phyloP scores from a whole-genome alignment of 1,140 invertebrate species.

The Danaus plexippus region DNA sequence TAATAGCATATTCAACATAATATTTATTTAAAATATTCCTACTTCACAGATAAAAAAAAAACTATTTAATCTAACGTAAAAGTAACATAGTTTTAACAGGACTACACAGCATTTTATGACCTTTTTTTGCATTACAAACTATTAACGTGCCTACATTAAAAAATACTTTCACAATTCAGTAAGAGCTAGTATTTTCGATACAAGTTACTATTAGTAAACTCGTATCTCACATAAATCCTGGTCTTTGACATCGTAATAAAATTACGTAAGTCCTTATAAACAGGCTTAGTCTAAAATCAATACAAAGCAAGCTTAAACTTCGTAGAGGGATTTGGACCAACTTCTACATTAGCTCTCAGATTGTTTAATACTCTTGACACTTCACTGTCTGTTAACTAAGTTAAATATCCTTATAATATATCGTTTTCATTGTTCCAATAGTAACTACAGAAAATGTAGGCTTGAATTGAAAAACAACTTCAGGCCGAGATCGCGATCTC shows the following conservation, averaged over 20 bases:
- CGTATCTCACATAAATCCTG: neutral
- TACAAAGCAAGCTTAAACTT: slow-evolving; percentile 13
- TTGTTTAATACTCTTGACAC: slow-evolving; percentile 13
- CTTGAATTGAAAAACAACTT: too few species aligned
- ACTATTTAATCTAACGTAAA: too few species aligned
- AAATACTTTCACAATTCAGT: neutral
- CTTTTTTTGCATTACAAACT: neutral
- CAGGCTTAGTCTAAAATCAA: slow-evolving; percentile 5
- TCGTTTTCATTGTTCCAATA: too few species aligned
- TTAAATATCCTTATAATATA: slow-evolving; percentile 1
- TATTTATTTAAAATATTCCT: too few species aligned
- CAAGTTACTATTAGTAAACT: neutral
- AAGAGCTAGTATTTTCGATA: too few species aligned
- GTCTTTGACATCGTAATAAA: neutral
- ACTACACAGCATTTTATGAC: too few species aligned
- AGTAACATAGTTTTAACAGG: too few species aligned
- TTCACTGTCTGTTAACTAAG: neutral
- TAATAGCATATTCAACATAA: too few species aligned
- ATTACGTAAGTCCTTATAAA: slow-evolving; percentile 9
- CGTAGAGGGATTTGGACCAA: slow-evolving; percentile 11
- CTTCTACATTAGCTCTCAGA: slow-evolving; percentile 10
- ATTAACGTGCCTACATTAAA: neutral
- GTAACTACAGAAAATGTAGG: too few species aligned
- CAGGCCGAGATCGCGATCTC: too few species aligned
- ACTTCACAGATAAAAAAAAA: too few species aligned